phyloP scores from a whole-genome alignment of 2,113 vertebrate species.

The Bubo bubo region DNA sequence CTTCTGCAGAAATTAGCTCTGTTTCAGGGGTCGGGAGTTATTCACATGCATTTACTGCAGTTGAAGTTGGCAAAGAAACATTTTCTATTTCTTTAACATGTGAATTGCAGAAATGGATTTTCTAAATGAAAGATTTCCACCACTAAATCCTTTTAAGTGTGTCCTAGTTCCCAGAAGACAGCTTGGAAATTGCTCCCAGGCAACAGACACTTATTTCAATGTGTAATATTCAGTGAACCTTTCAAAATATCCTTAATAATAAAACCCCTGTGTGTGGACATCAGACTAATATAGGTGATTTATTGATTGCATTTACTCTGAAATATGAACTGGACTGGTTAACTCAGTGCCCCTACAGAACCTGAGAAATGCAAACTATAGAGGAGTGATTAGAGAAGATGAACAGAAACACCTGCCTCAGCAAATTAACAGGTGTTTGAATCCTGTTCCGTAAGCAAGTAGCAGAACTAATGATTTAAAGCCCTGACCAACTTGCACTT shows the following conservation, averaged over 20 bases:
- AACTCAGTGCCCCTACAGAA: constrained; percentile 31
- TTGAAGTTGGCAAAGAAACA: constrained; percentile 64
- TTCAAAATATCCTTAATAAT: constrained; percentile 72
- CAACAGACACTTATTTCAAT: constrained; percentile 70
- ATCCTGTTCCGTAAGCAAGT: constrained; percentile 30
- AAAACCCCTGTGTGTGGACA: constrained; percentile 48
- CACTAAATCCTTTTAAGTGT: constrained; percentile 75
- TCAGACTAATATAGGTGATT: constrained; percentile 65
- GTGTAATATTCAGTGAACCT: constrained; percentile 73
- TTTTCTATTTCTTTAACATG: constrained; percentile 66
- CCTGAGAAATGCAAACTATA: constrained; percentile 22
- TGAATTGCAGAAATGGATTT: constrained; percentile 69
- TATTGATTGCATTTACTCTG: constrained; percentile 62
- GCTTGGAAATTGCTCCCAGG: constrained; percentile 69
- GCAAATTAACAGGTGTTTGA: constrained; percentile 63
- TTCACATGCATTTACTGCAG: constrained; percentile 16
- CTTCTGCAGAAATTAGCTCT: constrained; percentile 43
- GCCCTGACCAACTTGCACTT: neutral
- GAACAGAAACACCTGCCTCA: constrained; percentile 29
- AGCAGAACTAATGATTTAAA: constrained; percentile 22
- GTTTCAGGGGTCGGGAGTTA: constrained; percentile 16
- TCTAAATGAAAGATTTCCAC: constrained; percentile 73
- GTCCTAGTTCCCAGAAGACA: constrained; percentile 68
- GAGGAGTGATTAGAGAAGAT: neutral
- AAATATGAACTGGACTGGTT: constrained; percentile 66